phyloP scores from a whole-genome alignment of 64 coral and sea anemone genomes.

The Actinia tenebrosa region DNA sequence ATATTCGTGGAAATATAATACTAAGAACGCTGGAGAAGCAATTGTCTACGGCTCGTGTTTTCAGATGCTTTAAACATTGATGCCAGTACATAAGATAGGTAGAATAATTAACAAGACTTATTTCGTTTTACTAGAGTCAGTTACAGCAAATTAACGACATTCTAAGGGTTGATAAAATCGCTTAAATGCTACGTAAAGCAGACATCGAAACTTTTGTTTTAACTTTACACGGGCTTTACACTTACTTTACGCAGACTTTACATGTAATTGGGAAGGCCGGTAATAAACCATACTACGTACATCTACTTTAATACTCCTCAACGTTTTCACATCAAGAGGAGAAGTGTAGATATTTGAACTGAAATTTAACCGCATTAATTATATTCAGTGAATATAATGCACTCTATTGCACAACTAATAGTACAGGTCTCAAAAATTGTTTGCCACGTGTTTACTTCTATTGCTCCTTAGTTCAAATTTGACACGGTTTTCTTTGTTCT shows the following conservation, averaged over 20 bases:
- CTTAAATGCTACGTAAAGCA: background rate
- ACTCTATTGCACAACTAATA: too few species aligned
- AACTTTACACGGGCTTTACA: background rate
- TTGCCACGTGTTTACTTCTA: too few species aligned
- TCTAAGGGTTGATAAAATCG: background rate
- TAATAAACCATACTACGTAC: too few species aligned
- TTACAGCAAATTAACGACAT: background rate
- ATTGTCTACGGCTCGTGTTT: background rate
- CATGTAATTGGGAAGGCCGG: background rate
- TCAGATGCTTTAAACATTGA: background rate
- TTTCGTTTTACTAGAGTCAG: background rate
- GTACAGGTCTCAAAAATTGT: too few species aligned
- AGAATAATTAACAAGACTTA: too few species aligned
- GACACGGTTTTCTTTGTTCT: too few species aligned
- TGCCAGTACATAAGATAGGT: too few species aligned
- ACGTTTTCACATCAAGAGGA: background rate
- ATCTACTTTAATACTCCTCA: background rate
- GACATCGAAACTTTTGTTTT: slow-evolving; percentile 5
- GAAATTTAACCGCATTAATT: background rate
- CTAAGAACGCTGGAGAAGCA: background rate
- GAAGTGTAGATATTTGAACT: background rate
- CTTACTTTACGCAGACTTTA: background rate
- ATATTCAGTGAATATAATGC: background rate
- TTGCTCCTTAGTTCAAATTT: too few species aligned
- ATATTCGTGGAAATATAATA: too few species aligned